Conservation (phyloP, 2,888 invertebrate species). For the Malthinus seriepunctatus region DNA sequence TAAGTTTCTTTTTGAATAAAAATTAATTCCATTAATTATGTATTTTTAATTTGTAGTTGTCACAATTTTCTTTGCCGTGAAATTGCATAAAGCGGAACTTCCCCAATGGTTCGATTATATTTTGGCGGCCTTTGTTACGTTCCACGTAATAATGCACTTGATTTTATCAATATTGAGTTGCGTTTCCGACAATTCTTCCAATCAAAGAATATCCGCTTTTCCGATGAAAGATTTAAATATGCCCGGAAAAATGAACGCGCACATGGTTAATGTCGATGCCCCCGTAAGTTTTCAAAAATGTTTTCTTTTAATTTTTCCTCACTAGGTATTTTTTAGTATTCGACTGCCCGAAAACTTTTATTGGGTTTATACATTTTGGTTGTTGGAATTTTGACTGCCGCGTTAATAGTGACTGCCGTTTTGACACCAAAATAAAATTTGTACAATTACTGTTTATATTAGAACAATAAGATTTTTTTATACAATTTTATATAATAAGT, state of each 20-base stretch:
- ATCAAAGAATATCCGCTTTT: constrained; percentile 76
- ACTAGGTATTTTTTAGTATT: constrained; percentile 62
- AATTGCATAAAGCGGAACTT: constrained; percentile 81
- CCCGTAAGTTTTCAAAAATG: constrained; percentile 64
- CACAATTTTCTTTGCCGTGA: constrained; percentile 90
- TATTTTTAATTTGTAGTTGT: constrained; percentile 68
- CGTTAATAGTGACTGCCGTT: constrained; percentile 74
- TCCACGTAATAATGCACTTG: constrained; percentile 87
- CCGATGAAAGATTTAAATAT: constrained; percentile 83
- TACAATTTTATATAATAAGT: too few species aligned
- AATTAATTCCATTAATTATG: neutral
- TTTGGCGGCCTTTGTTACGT: constrained; percentile 83
- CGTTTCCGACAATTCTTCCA: constrained; percentile 72
- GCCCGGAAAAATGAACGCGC: constrained; percentile 62
- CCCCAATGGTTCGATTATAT: constrained; percentile 89
- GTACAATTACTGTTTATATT: constrained; percentile 6
- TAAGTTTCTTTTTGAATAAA: constrained; percentile 57
- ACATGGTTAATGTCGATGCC: constrained; percentile 74
- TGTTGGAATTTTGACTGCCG: constrained; percentile 68
- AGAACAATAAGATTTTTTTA: neutral
- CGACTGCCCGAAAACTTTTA: constrained; percentile 74
- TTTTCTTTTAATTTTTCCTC: constrained; percentile 2
- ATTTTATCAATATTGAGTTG: constrained; percentile 79
- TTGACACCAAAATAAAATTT: constrained; percentile 66
- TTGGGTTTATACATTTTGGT: constrained; percentile 79